These are phyloP conservation scores for Papilio elwesi DNA, from an alignment of 2,888 invertebrate species.

Conservation along the genomic window DNA sequence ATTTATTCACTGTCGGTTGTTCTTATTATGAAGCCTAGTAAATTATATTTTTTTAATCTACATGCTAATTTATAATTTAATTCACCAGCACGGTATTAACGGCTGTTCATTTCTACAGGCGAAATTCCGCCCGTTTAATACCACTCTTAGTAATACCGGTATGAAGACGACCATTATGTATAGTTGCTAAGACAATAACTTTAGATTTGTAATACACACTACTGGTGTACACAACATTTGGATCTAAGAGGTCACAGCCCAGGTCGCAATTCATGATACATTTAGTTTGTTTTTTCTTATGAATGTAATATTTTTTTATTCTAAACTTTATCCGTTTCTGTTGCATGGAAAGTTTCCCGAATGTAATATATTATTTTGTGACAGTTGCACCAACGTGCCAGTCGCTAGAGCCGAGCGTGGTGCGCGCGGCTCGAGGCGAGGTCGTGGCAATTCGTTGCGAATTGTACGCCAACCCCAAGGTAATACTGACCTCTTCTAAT, in stretches of 20 bases:
- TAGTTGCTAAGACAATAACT: no score
- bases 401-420: conserved; percentile 83
- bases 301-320: no score
- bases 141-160: no score
- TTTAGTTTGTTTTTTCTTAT: no score
- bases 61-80: neutral
- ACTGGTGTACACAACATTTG: no score
- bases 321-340: no score
- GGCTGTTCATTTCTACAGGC: neutral
- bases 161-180: no score
- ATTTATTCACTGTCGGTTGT: neutral
- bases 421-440: conserved; percentile 87
- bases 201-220: no score
- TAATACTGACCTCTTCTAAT: conserved; percentile 43
- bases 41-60: neutral
- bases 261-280: no score
- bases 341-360: no score
- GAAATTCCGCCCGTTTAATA: neutral
- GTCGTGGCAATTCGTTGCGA: conserved; percentile 86
- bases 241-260: no score
- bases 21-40: neutral
- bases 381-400: conserved; percentile 87
- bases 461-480: conserved; percentile 90
- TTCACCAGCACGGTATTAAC: neutral
- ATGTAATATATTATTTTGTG: neutral